Evolutionary conservation across 1,140 invertebrate species (phyloP).

Genomic region (Conus ventricosus): DNA sequence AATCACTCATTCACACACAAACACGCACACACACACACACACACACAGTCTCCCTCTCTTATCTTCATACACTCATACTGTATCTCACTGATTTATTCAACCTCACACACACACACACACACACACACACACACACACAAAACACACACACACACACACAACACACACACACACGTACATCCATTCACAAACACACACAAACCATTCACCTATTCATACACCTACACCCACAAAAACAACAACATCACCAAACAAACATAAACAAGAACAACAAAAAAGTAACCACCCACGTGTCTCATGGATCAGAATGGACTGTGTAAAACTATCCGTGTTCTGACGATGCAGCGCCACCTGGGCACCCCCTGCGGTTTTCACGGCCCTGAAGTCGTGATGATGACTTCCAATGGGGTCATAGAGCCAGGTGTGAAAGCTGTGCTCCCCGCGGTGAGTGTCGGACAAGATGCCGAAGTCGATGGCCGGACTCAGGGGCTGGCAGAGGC

Average conservation of each 20-base stretch:
- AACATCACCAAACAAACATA: too few relatives aligned
- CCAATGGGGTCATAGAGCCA: conserved; percentile 58
- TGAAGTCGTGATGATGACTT: conserved; percentile 48
- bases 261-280: neutral
- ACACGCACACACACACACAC: neutral
- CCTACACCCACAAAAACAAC: neutral
- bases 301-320: conserved; percentile 54
- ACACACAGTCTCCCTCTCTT: neutral
- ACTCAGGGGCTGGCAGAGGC: conserved; percentile 51
- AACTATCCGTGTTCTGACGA: conserved; percentile 51
- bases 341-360: conserved; percentile 60
- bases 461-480: conserved; percentile 51
- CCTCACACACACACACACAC: too few relatives aligned
- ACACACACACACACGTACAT: too few relatives aligned
- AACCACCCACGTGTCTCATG: conserved; percentile 43
- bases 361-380: conserved; percentile 51
- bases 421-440: conserved; percentile 61
- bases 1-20: neutral
- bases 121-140: too few relatives aligned
- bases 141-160: too few relatives aligned
- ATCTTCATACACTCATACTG: too few relatives aligned
- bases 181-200: neutral
- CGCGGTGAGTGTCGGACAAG: conserved; percentile 50
- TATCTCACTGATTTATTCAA: too few relatives aligned
- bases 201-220: neutral